A percentile compares a stretch with the other conserved stretches of the same genome.
These are phyloP conservation scores for Lasioglossum pauxillum DNA, from an alignment of 2,888 invertebrate genomes.

Conservation along the genomic window DNA sequence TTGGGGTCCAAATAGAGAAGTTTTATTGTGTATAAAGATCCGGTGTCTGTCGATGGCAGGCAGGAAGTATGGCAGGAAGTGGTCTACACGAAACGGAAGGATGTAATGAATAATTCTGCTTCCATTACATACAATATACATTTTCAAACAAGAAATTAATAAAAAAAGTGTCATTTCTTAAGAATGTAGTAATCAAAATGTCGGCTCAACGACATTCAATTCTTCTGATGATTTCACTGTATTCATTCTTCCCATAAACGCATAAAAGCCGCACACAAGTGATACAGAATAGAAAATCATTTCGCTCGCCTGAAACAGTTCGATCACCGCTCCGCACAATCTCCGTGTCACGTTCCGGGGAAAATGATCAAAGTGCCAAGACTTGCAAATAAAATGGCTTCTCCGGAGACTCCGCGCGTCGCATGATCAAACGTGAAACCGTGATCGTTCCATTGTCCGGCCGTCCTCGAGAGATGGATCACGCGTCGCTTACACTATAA, in stretches of 20 bases:
- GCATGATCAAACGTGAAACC: constrained; percentile 64
- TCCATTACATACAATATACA: no score
- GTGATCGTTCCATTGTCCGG: constrained; percentile 79
- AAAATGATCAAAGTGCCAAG: not conserved
- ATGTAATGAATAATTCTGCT: no score
- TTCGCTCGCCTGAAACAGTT: constrained; percentile 29
- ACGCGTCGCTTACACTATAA: constrained; percentile 78
- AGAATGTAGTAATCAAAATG: no score
- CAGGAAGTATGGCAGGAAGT: no score
- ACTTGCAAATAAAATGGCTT: not conserved
- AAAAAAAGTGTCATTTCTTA: no score
- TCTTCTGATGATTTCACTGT: not conserved
- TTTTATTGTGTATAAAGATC: no score
- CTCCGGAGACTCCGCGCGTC: constrained; percentile 14
- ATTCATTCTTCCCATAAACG: not conserved
- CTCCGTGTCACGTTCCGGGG: not conserved
- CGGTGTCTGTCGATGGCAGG: no score
- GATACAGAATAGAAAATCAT: not conserved
- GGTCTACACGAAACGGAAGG: no score
- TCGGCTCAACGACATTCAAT: not conserved
- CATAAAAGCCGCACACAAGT: not conserved
- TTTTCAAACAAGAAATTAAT: no score
- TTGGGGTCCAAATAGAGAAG: no score
- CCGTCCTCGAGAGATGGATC: constrained; percentile 82
- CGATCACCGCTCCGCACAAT: constrained; percentile 61